Base-by-base conservation (phyloP, 2,113 vertebrate genomes). In the Struthio camelus region DNA sequence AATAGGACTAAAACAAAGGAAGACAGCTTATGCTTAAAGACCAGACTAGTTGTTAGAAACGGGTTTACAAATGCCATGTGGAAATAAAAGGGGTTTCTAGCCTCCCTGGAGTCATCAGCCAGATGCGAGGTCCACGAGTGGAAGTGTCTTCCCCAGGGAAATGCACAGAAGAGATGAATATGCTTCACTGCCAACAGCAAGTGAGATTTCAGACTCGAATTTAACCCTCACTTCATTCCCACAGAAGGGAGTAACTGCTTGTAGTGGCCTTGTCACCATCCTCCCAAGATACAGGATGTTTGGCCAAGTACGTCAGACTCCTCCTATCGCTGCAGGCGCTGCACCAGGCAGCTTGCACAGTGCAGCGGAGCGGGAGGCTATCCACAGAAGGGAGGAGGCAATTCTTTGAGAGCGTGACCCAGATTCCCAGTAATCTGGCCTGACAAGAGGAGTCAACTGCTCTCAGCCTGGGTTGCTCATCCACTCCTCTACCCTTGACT, bases 341-440 rank as follows among this genome's bases (percentile, higher is more conserved):
- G 75, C 92, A 82, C 30, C 80, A 93, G 90, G 53, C 82, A 0
- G 82, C 87, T 91, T 2, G 0, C 25, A 1, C 42, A 25, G 85
- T 3, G 72, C 72, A 75, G 62, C 10, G 38, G 81, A 94, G 94
- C 40, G 22, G 81, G 58, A 90, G 90, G 82, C 93, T 87, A 65
- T 14, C 7, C 5, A 4, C 67, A 53, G 30, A 18, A 16, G 61
- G 88, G 80, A 94, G 95, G 77, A 95, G 62, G 82, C 3, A 4
- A 96, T 94, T 95, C 96, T 97, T 95, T 96, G 94, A 97, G 80
- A 96, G 89, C 14, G 3, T 97, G 96, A 97, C 96, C 96, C 96
- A 97, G 93, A 97, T 97, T 96, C 92, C 94, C 94, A 93, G 80
- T 94, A 96, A 97, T 94, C 5, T 1, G 85, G 87, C 44, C 87